Evolutionary conservation across 2,797 vertebrate genomes (phyloP), one percentile per base, ranked within the genome.

Genomic region (Numenius phaeopus): DNA sequence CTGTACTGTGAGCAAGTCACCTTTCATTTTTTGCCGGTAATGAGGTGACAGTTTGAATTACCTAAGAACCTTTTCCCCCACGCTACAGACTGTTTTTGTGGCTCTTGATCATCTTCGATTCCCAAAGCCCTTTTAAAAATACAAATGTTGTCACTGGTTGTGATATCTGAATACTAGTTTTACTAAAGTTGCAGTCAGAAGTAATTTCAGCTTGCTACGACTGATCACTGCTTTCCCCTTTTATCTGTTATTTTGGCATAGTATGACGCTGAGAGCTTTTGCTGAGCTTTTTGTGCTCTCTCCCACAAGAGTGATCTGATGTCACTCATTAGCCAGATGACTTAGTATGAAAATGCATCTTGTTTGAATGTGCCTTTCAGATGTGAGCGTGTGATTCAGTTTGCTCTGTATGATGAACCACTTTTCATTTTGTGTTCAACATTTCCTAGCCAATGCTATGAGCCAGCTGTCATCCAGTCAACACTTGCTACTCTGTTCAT

Each of bases 401-500:
- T 72, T 54, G 14, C 23, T 64, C 47, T 47, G 30, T 54, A 4
- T 27, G 39, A 22, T 29, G 32, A 34, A 30, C 10, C 5, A 11
- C 14, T 29, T 61, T 18, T 62, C 26, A 3, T n/a, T 78, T 57
- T 29, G 32, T 15, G 26, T 18, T 66, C 23, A 72, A 27, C 6
- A 40, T 42, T 77, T 87, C 50, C 62, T 10, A 15, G 11, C 4
- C 22, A 64, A 2, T 4, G 1, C 10, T 7, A 2, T 0, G 2
- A 57, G 5, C 10, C 67, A 47, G 37, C 27, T 75, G 40, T 23
- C 20, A 61, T 24, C 30, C n/a, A 46, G 12, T 3, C 50, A 59
- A 9, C 10, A 1, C 17, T 44, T 27, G 29, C 24, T 22, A 5
- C 40, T 4, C 22, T 26, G 8, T 9, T 20, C 7, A 1, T 10